These are phyloP conservation scores for Psylliodes chrysocephalus DNA, from an alignment of 2,888 invertebrate species.

Conservation along the genomic window DNA sequence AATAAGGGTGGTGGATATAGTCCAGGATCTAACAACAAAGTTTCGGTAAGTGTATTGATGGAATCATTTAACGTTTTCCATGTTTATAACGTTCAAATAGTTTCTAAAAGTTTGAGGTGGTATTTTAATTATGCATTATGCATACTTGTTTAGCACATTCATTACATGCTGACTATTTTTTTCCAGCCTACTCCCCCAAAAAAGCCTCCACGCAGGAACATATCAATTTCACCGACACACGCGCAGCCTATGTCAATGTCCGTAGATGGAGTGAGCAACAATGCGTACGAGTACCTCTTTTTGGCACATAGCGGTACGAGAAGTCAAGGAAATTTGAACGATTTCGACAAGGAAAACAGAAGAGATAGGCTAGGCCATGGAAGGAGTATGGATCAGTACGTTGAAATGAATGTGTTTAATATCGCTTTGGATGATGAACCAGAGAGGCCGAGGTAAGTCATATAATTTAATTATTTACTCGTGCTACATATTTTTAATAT, in stretches of 20 bases:
- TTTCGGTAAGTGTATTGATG: constrained; percentile 72
- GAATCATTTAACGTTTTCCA: no score
- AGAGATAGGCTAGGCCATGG: constrained; percentile 73
- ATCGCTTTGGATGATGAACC: constrained; percentile 61
- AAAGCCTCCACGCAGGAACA: constrained; percentile 87
- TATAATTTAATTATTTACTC: no score
- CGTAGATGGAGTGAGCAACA: constrained; percentile 70
- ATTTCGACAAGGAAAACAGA: constrained; percentile 67
- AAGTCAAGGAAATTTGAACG: constrained; percentile 78
- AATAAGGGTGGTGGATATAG: constrained; percentile 67
- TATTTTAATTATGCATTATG: no score
- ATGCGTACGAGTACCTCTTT: constrained; percentile 72
- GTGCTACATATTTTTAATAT: no score
- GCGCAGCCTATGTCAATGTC: constrained; percentile 70
- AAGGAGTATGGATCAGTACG: constrained; percentile 81
- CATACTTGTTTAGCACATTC: no score
- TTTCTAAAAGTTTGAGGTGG: no score
- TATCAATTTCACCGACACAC: constrained; percentile 88
- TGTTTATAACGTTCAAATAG: no score
- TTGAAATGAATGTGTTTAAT: constrained; percentile 74
- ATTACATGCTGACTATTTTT: background rate
- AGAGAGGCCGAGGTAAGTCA: constrained; percentile 41
- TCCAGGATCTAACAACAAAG: constrained; percentile 70
- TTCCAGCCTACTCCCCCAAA: constrained; percentile 84
- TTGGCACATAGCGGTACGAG: constrained; percentile 74